Evolutionary conservation across 2,797 vertebrate species (phyloP).

Genomic region (Phalloptychus januarius): DNA sequence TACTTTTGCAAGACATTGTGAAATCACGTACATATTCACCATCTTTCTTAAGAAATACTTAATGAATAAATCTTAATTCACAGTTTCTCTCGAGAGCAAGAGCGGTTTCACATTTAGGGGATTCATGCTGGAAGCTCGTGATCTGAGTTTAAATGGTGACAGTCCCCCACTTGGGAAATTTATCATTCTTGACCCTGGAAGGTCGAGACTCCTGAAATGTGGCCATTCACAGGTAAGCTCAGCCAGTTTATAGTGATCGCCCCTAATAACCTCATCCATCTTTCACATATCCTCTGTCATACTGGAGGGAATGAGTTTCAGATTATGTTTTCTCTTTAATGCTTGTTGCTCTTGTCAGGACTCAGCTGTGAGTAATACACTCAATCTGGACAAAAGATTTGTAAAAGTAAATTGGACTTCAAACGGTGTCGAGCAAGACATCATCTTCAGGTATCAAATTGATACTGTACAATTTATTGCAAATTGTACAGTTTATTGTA

Average conservation of each 20-base stretch:
- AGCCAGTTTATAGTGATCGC: neutral
- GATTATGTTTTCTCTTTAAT: neutral
- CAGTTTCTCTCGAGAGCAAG: constrained; percentile 40
- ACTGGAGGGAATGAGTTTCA: neutral
- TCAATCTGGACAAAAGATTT: accelerated
- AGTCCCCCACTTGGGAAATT: constrained; percentile 45
- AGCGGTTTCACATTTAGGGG: accelerated
- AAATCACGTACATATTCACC: neutral
- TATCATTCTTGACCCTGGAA: accelerated
- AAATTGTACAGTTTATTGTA: no score
- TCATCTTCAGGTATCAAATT: constrained; percentile 70
- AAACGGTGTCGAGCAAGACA: accelerated
- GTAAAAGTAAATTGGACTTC: constrained; percentile 46
- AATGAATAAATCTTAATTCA: constrained; percentile 1
- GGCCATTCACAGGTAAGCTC: constrained; percentile 2
- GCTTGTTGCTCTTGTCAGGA: constrained; percentile 32
- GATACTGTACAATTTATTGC: no score
- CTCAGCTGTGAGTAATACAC: constrained; percentile 32
- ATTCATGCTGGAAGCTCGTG: constrained; percentile 61
- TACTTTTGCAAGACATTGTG: neutral
- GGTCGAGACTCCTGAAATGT: accelerated
- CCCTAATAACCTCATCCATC: neutral
- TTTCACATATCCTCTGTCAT: neutral
- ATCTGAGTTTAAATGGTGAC: neutral
- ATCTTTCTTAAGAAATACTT: neutral